phyloP scores from a whole-genome alignment of 2,888 invertebrate species.

The Metopia argyrocephala region DNA sequence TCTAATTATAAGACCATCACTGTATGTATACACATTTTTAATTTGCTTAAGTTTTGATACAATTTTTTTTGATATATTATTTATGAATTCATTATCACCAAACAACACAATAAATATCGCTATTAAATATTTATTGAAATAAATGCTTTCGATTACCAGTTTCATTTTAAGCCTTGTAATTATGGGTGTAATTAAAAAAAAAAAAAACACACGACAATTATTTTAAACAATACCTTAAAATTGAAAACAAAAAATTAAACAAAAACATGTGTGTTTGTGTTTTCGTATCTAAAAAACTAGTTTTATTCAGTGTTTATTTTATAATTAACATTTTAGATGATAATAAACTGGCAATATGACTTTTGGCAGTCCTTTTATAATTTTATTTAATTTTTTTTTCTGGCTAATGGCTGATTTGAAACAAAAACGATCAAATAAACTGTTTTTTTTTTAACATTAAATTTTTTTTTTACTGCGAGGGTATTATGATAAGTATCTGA shows the following conservation, averaged over 20 bases:
- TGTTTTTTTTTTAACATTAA: not conserved
- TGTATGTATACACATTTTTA: not conserved
- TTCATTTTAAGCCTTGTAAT: conserved; percentile 44
- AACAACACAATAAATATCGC: conserved; percentile 36
- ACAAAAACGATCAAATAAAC: too few species aligned
- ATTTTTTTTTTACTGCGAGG: not conserved
- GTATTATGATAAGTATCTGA: not conserved
- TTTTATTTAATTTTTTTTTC: not conserved
- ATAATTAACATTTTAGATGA: conserved; percentile 39
- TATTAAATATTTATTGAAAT: conserved; percentile 49
- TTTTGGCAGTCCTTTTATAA: conserved; percentile 35
- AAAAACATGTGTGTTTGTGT: not conserved
- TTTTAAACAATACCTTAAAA: too few species aligned
- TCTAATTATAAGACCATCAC: too few species aligned
- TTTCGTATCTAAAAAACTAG: not conserved
- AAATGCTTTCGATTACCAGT: conserved; percentile 37
- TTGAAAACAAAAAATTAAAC: too few species aligned
- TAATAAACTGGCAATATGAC: conserved; percentile 30
- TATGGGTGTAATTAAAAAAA: conserved; percentile 46
- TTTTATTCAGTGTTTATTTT: conserved; percentile 8
- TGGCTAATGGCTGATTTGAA: too few species aligned
- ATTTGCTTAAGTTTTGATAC: not conserved
- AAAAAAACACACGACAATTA: too few species aligned
- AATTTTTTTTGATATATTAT: conserved; percentile 23
- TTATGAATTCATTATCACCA: conserved; percentile 6